Conservation (phyloP, 2,888 invertebrate species). For the Isotomurus palustris region DNA sequence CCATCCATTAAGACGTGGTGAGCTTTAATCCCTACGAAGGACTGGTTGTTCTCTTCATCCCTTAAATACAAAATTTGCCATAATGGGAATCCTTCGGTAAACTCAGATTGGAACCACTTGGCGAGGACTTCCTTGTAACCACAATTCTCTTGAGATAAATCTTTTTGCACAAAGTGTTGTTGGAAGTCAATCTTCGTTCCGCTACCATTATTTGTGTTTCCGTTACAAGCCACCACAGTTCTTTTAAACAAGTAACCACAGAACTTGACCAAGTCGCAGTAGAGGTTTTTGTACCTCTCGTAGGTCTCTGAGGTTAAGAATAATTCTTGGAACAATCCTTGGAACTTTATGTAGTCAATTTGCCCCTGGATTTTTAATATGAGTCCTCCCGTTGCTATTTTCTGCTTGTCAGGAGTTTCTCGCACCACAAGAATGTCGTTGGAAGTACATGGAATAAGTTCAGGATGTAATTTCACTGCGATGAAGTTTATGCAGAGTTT, state of each 20-base stretch:
- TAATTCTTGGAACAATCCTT: slow-evolving; percentile 15
- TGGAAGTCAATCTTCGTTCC: slow-evolving; percentile 16
- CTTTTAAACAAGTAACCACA: slow-evolving; percentile 28
- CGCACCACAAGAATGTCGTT: slow-evolving; percentile 26
- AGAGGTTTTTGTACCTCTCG: slow-evolving; percentile 21
- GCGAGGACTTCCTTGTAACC: slow-evolving; percentile 17
- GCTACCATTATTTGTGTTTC: not conserved
- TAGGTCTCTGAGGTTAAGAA: slow-evolving; percentile 14
- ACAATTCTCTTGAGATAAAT: not conserved
- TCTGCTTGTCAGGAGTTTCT: slow-evolving; percentile 22
- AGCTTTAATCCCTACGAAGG: slow-evolving; percentile 18
- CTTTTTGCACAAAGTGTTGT: slow-evolving; percentile 18
- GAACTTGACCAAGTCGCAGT: slow-evolving; percentile 27
- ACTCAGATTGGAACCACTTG: slow-evolving; percentile 26
- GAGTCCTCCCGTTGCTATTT: slow-evolving; percentile 22
- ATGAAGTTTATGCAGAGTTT: slow-evolving; percentile 12
- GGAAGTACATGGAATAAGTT: slow-evolving; percentile 13
- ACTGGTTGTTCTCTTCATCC: not conserved
- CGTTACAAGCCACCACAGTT: slow-evolving; percentile 10
- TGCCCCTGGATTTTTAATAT: slow-evolving; percentile 21
- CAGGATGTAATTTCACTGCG: not conserved
- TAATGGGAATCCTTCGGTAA: slow-evolving; percentile 16
- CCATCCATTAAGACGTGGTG: slow-evolving; percentile 29
- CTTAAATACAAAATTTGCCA: slow-evolving; percentile 23
- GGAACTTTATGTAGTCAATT: slow-evolving; percentile 12